These are phyloP conservation scores for Tachina grossa DNA, from an alignment of 2,888 invertebrate species.

Conservation along the genomic window DNA sequence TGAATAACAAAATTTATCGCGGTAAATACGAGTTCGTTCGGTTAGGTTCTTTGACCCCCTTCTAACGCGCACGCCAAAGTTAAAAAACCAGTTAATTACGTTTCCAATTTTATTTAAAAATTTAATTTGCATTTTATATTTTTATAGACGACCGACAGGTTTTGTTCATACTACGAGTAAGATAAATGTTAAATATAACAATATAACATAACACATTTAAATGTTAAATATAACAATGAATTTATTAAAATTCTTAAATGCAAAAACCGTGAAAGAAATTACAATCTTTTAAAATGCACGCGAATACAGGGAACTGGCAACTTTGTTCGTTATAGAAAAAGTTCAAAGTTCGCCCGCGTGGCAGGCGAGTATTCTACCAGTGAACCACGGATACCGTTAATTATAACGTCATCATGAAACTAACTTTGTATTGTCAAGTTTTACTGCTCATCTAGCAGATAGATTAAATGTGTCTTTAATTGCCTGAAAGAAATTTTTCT, in stretches of 20 bases:
- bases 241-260: neutral
- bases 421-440: too few species aligned
- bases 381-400: constrained; percentile 70
- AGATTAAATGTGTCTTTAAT: too few species aligned
- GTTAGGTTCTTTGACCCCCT: constrained; percentile 37
- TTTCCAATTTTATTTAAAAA: constrained; percentile 38
- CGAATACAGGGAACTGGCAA: too few species aligned
- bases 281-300: too few species aligned
- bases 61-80: constrained; percentile 5
- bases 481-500: too few species aligned
- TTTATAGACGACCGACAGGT: constrained; percentile 12
- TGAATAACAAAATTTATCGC: too few species aligned
- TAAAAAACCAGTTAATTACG: constrained; percentile 42
- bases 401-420: too few species aligned
- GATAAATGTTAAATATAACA: too few species aligned
- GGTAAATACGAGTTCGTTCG: neutral
- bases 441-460: too few species aligned
- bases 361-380: constrained; percentile 74
- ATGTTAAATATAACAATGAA: neutral
- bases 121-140: constrained; percentile 36
- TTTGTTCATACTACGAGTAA: constrained; percentile 22
- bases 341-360: constrained; percentile 73
- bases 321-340: too few species aligned
- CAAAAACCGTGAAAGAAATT: neutral
- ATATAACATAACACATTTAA: too few species aligned